phyloP scores from a whole-genome alignment of 2,113 vertebrate species.

The Erinaceus europaeus region DNA sequence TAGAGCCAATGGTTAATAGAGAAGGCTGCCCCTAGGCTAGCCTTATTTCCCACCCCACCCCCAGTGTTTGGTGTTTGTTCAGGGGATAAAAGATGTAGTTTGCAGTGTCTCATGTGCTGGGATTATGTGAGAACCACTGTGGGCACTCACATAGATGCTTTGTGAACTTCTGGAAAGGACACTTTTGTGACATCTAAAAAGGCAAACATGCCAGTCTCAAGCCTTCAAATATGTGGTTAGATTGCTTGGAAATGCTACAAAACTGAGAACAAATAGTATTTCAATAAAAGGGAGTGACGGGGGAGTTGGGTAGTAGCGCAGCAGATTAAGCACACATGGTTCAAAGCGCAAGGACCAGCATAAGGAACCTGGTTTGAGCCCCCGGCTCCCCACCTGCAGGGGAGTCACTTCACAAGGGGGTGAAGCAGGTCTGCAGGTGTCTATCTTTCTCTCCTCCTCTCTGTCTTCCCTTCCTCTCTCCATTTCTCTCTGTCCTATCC shows the following conservation, averaged over 20 bases:
- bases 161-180: constrained; percentile 19
- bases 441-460: too few relatives aligned
- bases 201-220: neutral
- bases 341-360: too few relatives aligned
- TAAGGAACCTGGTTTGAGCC: too few relatives aligned
- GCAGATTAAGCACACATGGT: too few relatives aligned
- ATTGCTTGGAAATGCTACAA: neutral
- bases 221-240: neutral
- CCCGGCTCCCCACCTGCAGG: too few relatives aligned
- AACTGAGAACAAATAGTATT: neutral
- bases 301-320: too few relatives aligned
- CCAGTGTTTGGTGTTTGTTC: constrained; percentile 30
- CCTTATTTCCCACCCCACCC: accelerated
- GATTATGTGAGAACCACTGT: neutral
- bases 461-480: too few relatives aligned
- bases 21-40: neutral
- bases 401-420: too few relatives aligned
- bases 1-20: neutral
- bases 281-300: neutral
- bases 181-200: neutral
- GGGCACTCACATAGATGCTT: neutral
- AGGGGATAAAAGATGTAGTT: neutral
- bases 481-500: too few relatives aligned
- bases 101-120: neutral
- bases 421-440: too few relatives aligned